These are phyloP conservation scores for Hydrotaea cyrtoneurina DNA, from an alignment of 2,888 invertebrate genomes.

Conservation along the genomic window DNA sequence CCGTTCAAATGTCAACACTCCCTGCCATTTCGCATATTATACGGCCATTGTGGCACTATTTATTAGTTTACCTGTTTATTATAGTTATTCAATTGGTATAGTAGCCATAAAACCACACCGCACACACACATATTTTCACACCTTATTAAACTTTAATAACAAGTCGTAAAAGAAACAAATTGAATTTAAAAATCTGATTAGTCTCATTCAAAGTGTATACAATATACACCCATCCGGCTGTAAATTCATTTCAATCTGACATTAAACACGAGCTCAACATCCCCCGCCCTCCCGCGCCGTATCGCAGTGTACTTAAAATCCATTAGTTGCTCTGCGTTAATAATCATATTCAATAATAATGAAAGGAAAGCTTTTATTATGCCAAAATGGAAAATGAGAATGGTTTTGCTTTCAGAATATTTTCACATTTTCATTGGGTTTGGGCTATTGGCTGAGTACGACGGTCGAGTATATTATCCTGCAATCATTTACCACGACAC, in stretches of 20 bases:
- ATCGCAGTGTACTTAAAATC: not conserved
- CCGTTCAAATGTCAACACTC: too few relatives aligned
- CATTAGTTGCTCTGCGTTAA: conserved; percentile 26
- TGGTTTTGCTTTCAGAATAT: conserved; percentile 8
- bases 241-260: conserved; percentile 11
- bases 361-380: conserved; percentile 46
- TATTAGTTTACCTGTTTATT: conserved; percentile 19
- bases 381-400: conserved; percentile 21
- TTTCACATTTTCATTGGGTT: conserved; percentile 5
- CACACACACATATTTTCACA: conserved; percentile 29
- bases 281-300: not conserved
- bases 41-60: not conserved
- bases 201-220: not conserved
- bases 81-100: not conserved
- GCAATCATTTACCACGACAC: not conserved
- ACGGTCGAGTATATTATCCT: not conserved
- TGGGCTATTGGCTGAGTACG: not conserved
- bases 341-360: conserved; percentile 52
- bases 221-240: not conserved
- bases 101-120: not conserved
- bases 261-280: not conserved
- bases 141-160: conserved; percentile 12
- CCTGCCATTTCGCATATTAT: not conserved
- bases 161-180: not conserved
- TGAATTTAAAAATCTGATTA: conserved; percentile 29